Base-by-base conservation (phyloP, 2,797 vertebrate genomes). In the Melanotaenia maccullochi region DNA sequence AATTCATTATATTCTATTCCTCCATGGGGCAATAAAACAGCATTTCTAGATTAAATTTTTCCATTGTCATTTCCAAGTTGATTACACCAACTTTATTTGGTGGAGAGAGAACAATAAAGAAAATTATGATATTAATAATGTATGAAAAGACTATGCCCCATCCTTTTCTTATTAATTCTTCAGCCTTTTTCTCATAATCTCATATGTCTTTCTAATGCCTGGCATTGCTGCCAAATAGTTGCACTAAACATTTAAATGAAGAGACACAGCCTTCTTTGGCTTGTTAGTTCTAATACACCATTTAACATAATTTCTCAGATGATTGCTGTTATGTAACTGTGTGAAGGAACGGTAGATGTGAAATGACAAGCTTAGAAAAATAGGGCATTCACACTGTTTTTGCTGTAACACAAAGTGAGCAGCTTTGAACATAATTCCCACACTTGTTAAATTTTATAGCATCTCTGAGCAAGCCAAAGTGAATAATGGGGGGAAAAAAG, bases 221-320 rank as follows among this genome's bases (percentile, higher is more conserved):
- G 30, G 52, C 64, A 81, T 61, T 71, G 42, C 65, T 79, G 73
- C 78, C 69, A 73, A 56, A 70, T 16, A 33, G 11, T 35, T 72
- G 32, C 57, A 35, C 51, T 76, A 63, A 74, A 80, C 69, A 60
- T 77, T 75, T 77, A 69, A 86, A 89, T 80, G 71, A 81, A 74
- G 66, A 61, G 38, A 71, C 75, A 76, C 57, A 56, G 44, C 65
- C 33, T 68, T 40, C 30, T 81, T 84, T 75, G 73, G 68, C 62
- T 66, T 70, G 65, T 79, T 67, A 38, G 62, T 57, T 52, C 60
- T 72, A 75, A 66, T 66, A 62, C 20, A 68, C 65, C 35, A 60
- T 83, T 75, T 51, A 56, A 64, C 32, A 49, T 83, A 76, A 87
- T 90, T 71, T 77, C 35, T 74, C 40, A 32, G 7, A 66, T 49